These are phyloP conservation scores for Sicus ferrugineus DNA, from an alignment of 2,888 invertebrate genomes.

Conservation along the genomic window DNA sequence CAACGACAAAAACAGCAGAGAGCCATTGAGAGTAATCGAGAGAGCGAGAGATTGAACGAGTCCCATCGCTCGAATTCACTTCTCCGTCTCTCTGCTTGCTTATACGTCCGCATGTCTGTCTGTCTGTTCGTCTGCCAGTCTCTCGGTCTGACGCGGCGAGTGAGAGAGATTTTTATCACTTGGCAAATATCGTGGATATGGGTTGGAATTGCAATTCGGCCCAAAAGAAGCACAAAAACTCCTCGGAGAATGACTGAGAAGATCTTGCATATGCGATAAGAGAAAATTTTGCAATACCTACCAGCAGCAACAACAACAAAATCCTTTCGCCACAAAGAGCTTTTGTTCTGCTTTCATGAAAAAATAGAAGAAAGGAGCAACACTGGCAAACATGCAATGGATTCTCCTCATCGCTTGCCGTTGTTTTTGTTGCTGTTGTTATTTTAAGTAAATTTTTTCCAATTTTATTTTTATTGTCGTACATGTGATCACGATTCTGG, in stretches of 20 bases:
- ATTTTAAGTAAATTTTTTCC: no score
- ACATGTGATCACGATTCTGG: conserved; percentile 33
- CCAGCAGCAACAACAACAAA: background rate
- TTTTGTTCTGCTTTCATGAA: background rate
- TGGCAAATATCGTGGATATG: conserved; percentile 56
- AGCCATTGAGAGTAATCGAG: no score
- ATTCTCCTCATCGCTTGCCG: background rate
- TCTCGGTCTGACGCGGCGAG: conserved; percentile 10
- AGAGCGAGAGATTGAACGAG: no score
- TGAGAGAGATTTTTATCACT: conserved; percentile 54
- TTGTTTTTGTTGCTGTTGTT: conserved; percentile 19
- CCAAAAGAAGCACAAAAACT: background rate
- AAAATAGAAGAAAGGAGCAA: background rate
- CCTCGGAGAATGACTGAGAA: conserved; percentile 17
- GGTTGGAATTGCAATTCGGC: conserved; percentile 33
- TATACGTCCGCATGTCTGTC: background rate
- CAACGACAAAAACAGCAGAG: background rate
- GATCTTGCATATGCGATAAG: conserved; percentile 40
- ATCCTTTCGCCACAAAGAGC: background rate
- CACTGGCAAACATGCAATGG: background rate
- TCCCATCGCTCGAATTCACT: no score
- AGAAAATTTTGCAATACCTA: conserved; percentile 13
- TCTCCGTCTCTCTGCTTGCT: no score
- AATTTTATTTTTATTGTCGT: conserved; percentile 9
- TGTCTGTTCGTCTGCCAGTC: conserved; percentile 19